These are phyloP conservation scores for Lepidostoma basale DNA, from an alignment of 1,140 invertebrate genomes.

Conservation along the genomic window DNA sequence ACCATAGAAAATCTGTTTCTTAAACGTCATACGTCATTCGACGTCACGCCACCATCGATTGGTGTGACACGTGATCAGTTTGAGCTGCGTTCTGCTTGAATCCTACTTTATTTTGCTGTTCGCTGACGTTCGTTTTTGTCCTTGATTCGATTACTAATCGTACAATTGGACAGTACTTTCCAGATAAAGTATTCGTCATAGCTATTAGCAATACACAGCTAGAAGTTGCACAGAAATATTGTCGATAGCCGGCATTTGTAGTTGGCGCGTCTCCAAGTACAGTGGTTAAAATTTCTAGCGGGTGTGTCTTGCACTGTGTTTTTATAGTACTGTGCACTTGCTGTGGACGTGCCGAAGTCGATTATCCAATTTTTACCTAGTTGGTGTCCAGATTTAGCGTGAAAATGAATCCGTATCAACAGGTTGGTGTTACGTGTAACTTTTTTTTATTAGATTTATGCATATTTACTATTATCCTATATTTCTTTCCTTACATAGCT, in stretches of 20 bases:
- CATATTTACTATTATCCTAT: neutral
- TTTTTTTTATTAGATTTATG: neutral
- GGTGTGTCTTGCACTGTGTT: constrained; percentile 14
- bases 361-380: neutral
- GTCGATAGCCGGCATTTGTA: neutral
- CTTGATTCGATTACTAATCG: constrained; percentile 26
- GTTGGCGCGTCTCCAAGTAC: constrained; percentile 1
- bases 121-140: constrained; percentile 19
- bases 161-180: constrained; percentile 3
- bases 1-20: no score
- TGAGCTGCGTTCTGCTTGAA: neutral
- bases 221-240: neutral
- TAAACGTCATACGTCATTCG: neutral
- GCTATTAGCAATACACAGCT: no score
- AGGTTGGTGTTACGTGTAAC: constrained; percentile 49
- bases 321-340: neutral
- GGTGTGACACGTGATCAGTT: constrained; percentile 3
- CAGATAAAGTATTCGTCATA: constrained; percentile 25
- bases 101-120: neutral
- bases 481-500: no score
- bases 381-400: neutral
- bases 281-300: constrained; percentile 3
- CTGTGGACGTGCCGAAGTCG: neutral
- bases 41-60: neutral
- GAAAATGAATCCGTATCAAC: constrained; percentile 58